A percentile compares a stretch with the other conserved stretches of the same genome.
Conservation (phyloP, 2,888 invertebrate genomes). For the Tortricodes alternella region DNA sequence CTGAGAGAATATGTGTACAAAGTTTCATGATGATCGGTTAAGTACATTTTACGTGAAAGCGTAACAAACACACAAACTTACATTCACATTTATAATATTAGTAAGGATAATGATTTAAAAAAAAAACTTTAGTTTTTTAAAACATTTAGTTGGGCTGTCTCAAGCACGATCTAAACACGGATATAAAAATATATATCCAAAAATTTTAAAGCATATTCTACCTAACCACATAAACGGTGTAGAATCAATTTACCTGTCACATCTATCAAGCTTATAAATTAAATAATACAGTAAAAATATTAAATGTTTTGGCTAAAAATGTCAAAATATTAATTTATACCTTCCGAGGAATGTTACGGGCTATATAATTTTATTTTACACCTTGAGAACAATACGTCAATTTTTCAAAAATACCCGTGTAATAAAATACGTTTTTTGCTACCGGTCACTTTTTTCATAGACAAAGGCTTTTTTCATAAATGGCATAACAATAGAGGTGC, state of each 20-base stretch:
- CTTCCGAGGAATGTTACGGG: constrained; percentile 48
- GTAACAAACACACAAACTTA: too few species aligned
- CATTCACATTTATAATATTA: too few species aligned
- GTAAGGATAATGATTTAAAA: too few species aligned
- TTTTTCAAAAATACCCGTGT: constrained; percentile 61
- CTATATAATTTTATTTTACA: constrained; percentile 63
- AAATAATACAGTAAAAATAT: constrained; percentile 59
- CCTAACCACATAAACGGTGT: constrained; percentile 17
- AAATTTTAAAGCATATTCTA: not conserved
- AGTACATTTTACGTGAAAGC: too few species aligned
- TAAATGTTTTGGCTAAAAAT: constrained; percentile 70
- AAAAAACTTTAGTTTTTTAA: too few species aligned
- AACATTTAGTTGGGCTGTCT: too few species aligned
- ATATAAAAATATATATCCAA: not conserved
- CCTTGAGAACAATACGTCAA: constrained; percentile 65
- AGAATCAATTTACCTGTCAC: constrained; percentile 48
- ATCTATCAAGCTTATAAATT: constrained; percentile 71
- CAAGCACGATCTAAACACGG: too few species aligned
- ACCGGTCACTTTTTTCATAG: constrained; percentile 33
- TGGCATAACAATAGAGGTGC: constrained; percentile 19
- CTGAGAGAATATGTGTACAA: too few species aligned
- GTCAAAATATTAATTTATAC: constrained; percentile 74
- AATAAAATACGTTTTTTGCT: constrained; percentile 44
- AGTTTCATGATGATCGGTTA: too few species aligned
- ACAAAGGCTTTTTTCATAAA: constrained; percentile 16